Evolutionary conservation across 2,888 invertebrate species (phyloP).

Genomic region (Escarpia spicata): DNA sequence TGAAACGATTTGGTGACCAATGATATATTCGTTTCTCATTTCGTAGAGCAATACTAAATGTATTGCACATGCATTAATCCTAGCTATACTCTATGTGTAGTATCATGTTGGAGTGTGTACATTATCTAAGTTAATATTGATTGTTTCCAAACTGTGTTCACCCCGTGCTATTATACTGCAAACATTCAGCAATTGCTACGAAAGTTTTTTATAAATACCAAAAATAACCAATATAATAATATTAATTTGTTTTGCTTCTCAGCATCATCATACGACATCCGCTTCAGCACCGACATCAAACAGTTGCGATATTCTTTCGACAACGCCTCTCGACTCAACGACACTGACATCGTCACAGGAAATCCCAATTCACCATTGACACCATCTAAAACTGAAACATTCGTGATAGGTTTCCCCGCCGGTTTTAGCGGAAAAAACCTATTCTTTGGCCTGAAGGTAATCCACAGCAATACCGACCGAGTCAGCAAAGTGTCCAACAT

Average conservation of each 20-base stretch:
- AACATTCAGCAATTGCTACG: too few relatives aligned
- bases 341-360: neutral
- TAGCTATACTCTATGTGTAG: too few relatives aligned
- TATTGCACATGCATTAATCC: too few relatives aligned
- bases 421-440: neutral
- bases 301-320: neutral
- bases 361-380: neutral
- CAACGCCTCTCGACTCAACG: neutral
- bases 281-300: neutral
- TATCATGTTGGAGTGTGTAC: too few relatives aligned
- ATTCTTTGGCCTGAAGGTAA: neutral
- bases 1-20: too few relatives aligned
- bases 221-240: neutral
- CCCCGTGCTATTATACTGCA: too few relatives aligned
- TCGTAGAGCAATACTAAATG: too few relatives aligned
- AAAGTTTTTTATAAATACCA: neutral
- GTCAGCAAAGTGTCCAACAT: neutral
- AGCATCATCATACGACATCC: neutral
- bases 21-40: too few relatives aligned
- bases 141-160: too few relatives aligned
- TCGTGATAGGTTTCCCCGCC: neutral
- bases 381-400: neutral
- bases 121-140: too few relatives aligned
- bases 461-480: neutral
- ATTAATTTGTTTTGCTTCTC: neutral